These are phyloP conservation scores for Drosophila guanche DNA, from an alignment of 1,140 invertebrate genomes.

Conservation along the genomic window DNA sequence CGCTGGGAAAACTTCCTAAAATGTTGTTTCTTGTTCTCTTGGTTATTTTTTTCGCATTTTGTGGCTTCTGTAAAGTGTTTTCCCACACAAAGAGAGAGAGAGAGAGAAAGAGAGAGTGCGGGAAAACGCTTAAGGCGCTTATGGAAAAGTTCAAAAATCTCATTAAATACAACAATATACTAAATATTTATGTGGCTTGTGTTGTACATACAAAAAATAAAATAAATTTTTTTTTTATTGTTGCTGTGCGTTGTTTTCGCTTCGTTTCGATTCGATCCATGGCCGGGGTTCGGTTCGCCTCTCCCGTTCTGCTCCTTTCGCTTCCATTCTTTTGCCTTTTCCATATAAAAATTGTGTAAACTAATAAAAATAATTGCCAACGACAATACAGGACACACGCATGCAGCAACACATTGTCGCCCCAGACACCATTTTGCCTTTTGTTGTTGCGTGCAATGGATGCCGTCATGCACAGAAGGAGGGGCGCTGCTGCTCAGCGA, in stretches of 20 bases:
- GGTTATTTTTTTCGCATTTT: conserved; percentile 11
- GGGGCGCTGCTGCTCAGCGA: background rate
- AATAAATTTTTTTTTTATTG: conserved; percentile 34
- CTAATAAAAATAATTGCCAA: conserved; percentile 76
- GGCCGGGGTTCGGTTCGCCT: too few species aligned
- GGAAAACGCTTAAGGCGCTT: conserved; percentile 59
- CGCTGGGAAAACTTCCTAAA: conserved; percentile 35
- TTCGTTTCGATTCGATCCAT: too few species aligned
- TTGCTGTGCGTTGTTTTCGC: conserved; percentile 15
- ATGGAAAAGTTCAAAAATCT: conserved; percentile 74
- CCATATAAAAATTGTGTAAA: conserved; percentile 77
- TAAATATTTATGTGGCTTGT: conserved; percentile 65
- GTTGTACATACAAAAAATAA: too few species aligned
- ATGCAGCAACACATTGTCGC: conserved; percentile 44
- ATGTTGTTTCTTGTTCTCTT: conserved; percentile 32
- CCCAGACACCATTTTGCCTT: conserved; percentile 69
- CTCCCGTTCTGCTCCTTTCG: background rate
- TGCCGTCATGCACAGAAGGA: conserved; percentile 60
- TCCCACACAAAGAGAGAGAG: conserved; percentile 1
- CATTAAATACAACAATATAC: conserved; percentile 72
- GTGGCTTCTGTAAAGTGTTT: conserved; percentile 46
- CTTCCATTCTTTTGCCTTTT: conserved; percentile 47
- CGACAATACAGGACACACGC: conserved; percentile 30
- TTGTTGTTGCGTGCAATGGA: conserved; percentile 76
- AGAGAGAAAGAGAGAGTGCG: conserved; percentile 3